Conservation (phyloP, 2,113 vertebrate species). For the Prionailurus viverrinus region DNA sequence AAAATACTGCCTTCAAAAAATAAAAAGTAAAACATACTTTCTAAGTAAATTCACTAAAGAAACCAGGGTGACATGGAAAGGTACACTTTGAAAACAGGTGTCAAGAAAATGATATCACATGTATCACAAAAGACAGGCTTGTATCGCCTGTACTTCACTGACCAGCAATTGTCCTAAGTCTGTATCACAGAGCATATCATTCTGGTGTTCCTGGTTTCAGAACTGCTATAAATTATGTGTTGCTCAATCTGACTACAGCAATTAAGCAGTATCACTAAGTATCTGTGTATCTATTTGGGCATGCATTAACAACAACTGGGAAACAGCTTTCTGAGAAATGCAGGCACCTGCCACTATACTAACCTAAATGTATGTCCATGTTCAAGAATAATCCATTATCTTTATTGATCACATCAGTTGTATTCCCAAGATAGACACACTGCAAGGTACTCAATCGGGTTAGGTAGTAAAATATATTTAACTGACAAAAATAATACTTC, state of each 20-base stretch:
- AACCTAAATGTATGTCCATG: constrained; percentile 78
- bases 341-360: constrained; percentile 75
- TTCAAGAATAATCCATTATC: constrained; percentile 69
- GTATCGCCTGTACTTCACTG: constrained; percentile 60
- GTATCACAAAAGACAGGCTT: constrained; percentile 65
- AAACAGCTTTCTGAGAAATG: constrained; percentile 82
- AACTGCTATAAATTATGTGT: constrained; percentile 81
- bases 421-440: constrained; percentile 59
- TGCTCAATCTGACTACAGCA: constrained; percentile 78
- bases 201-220: constrained; percentile 78
- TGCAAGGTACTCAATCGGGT: not conserved
- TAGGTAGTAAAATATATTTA: constrained; percentile 48
- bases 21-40: not conserved
- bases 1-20: not conserved
- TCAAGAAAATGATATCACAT: constrained; percentile 61
- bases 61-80: constrained; percentile 72
- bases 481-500: constrained; percentile 35
- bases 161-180: constrained; percentile 7
- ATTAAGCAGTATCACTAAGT: constrained; percentile 86
- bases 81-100: constrained; percentile 67
- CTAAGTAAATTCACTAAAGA: constrained; percentile 67
- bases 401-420: constrained; percentile 68
- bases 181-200: constrained; percentile 73
- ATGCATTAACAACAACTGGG: constrained; percentile 79
- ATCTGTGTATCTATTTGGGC: constrained; percentile 74